These are phyloP conservation scores for Brienomyrus brachyistius DNA, from an alignment of 2,113 vertebrate species.

Conservation along the genomic window DNA sequence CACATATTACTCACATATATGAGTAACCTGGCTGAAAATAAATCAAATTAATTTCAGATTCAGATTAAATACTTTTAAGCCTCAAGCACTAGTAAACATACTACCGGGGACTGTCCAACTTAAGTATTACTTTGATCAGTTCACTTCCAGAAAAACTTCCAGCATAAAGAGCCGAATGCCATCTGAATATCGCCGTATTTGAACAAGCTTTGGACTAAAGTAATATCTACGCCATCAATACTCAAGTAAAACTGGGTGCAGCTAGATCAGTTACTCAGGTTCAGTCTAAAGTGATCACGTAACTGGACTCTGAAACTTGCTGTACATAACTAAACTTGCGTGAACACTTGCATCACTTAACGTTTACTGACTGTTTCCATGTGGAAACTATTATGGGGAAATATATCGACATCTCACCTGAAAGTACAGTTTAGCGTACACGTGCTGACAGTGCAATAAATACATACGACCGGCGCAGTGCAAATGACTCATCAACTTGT, in stretches of 20 bases:
- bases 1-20: neutral
- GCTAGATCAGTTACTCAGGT: neutral
- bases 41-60: neutral
- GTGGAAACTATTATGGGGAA: neutral
- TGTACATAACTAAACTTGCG: neutral
- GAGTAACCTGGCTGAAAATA: neutral
- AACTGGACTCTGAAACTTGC: neutral
- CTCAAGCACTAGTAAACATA: neutral
- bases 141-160: neutral
- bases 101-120: neutral
- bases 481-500: neutral
- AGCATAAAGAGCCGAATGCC: neutral
- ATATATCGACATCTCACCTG: neutral
- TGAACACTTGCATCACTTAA: neutral
- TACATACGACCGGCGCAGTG: neutral
- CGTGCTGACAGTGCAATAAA: neutral
- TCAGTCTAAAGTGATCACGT: neutral
- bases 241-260: neutral
- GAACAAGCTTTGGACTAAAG: neutral
- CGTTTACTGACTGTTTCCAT: neutral
- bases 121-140: neutral
- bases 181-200: neutral
- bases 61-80: neutral
- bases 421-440: neutral
- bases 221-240: neutral